Conservation (phyloP, 2,797 vertebrate genomes). For the Chromis chromis region DNA sequence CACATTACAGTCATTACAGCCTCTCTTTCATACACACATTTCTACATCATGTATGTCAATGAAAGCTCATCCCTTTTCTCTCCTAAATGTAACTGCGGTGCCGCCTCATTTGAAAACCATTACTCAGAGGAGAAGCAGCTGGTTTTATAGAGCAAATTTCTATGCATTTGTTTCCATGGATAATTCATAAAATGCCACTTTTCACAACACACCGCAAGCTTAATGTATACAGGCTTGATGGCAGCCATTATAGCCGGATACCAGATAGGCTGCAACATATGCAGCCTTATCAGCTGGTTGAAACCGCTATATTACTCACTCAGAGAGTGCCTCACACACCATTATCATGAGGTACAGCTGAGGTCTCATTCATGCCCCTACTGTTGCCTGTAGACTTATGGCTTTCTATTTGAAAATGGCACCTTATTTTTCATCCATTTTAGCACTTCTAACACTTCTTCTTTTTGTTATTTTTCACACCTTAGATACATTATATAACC, state of each 20-base stretch:
- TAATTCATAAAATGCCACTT: constrained; percentile 38
- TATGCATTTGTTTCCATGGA: constrained; percentile 42
- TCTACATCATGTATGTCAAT: not conserved
- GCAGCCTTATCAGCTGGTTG: not conserved
- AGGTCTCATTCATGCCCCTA: constrained; percentile 5
- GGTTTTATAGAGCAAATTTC: constrained; percentile 27
- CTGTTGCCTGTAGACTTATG: not conserved
- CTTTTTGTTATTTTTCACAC: not conserved
- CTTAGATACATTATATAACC: not conserved
- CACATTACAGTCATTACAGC: constrained; percentile 10
- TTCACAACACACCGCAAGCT: constrained; percentile 11
- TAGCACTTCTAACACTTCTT: not conserved
- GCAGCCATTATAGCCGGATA: constrained; percentile 23
- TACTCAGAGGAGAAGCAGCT: constrained; percentile 4
- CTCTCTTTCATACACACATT: not conserved
- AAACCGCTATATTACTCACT: not conserved
- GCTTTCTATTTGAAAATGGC: not conserved
- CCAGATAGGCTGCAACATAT: constrained; percentile 9
- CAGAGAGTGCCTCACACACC: constrained; percentile 19
- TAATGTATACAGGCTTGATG: constrained; percentile 26
- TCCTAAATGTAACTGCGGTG: constrained; percentile 3
- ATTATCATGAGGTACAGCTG: constrained; percentile 37
- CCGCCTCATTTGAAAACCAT: constrained; percentile 42
- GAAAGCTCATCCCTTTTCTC: constrained; percentile 8
- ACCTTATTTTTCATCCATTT: not conserved